Evolutionary conservation across 2,888 invertebrate genomes (phyloP).

Genomic region (Orthosia gothica): DNA sequence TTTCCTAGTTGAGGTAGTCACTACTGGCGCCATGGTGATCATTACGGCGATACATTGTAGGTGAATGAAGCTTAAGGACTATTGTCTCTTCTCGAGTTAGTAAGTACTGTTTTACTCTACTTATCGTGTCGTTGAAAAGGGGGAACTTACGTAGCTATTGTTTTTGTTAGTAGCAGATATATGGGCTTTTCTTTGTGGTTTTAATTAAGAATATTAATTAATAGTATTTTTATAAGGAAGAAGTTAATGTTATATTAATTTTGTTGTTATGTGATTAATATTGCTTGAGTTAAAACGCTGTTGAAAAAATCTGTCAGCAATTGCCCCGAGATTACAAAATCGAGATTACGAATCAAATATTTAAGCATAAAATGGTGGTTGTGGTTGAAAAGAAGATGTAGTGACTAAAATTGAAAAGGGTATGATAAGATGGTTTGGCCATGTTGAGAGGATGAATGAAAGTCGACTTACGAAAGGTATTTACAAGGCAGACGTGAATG

Average conservation of each 20-base stretch:
- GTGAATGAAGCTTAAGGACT: constrained; percentile 44
- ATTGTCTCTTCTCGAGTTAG: constrained; percentile 43
- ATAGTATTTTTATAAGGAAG: not conserved
- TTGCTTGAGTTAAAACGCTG: not conserved
- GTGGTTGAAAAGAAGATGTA: no score
- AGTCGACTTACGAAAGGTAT: no score
- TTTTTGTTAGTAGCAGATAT: constrained; percentile 27
- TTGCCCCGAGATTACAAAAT: not conserved
- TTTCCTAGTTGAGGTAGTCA: constrained; percentile 6
- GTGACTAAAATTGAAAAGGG: no score
- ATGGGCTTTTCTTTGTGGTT: not conserved
- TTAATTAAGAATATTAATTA: no score
- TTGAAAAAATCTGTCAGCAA: not conserved
- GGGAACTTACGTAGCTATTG: constrained; percentile 1
- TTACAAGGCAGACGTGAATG: no score
- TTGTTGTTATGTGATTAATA: not conserved
- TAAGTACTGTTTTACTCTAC: constrained; percentile 33
- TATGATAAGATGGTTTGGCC: no score
- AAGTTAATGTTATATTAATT: not conserved
- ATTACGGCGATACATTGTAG: constrained; percentile 57
- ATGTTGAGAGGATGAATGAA: no score
- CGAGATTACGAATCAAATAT: not conserved
- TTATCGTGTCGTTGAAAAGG: constrained; percentile 42
- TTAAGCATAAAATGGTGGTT: no score
- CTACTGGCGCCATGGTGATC: constrained; percentile 49